Conservation (phyloP, 2,113 vertebrate genomes). For the Lynx canadensis region DNA sequence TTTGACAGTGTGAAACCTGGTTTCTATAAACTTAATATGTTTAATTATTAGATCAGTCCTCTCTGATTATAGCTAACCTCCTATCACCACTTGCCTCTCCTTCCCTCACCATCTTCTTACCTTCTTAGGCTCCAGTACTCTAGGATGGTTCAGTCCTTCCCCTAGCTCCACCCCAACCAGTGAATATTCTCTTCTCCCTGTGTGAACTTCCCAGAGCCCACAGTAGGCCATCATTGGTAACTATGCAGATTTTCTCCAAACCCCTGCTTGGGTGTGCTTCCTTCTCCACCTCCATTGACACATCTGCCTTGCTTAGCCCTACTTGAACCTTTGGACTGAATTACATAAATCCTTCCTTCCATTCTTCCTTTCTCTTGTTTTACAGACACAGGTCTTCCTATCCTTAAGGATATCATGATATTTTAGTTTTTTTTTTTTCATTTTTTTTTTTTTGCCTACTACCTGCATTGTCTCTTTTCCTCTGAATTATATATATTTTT, state of each 20-base stretch:
- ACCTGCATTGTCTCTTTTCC: neutral
- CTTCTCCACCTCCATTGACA: neutral
- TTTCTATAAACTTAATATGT: neutral
- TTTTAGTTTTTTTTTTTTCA: neutral
- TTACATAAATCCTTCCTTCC: neutral
- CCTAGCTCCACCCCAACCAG: fast-evolving
- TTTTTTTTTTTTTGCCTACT: neutral
- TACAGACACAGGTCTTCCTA: neutral
- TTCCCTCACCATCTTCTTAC: neutral
- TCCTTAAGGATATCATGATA: neutral
- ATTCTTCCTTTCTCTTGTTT: neutral
- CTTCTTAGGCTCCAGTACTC: neutral
- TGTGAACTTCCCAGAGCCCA: neutral
- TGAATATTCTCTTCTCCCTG: neutral
- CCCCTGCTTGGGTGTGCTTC: neutral
- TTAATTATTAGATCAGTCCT: neutral
- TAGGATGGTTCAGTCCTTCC: neutral
- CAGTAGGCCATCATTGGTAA: neutral
- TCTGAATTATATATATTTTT: neutral
- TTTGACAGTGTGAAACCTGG: slow-evolving; percentile 10
- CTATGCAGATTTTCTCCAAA: neutral
- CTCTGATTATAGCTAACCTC: neutral
- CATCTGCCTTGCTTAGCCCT: neutral
- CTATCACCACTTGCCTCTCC: neutral
- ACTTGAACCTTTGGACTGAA: neutral